Percentiles rank a stretch among this genome's conserved stretches.
phyloP scores from a whole-genome alignment of 1,140 invertebrate genomes.

The Euschistus heros region DNA sequence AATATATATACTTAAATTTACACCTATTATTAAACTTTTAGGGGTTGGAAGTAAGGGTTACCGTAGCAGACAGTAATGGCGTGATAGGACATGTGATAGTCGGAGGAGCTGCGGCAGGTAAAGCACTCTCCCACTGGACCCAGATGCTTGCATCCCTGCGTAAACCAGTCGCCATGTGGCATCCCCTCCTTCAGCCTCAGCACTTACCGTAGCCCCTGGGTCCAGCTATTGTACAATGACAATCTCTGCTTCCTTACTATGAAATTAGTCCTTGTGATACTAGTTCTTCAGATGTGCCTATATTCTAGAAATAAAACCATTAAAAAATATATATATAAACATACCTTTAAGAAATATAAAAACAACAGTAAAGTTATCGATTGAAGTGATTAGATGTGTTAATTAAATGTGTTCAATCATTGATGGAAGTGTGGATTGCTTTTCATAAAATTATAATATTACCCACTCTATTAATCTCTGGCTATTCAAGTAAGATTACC shows the following conservation, averaged over 20 bases:
- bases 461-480: too few relatives aligned
- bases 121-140: slow-evolving; percentile 66
- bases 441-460: too few relatives aligned
- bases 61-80: slow-evolving; percentile 43
- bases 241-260: slow-evolving; percentile 1
- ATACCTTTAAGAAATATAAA: too few relatives aligned
- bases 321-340: not conserved
- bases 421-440: too few relatives aligned
- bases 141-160: slow-evolving; percentile 71
- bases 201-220: slow-evolving; percentile 1
- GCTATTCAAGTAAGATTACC: too few relatives aligned
- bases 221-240: not conserved
- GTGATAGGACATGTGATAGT: slow-evolving; percentile 62
- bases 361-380: too few relatives aligned
- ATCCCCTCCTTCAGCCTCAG: slow-evolving; percentile 41
- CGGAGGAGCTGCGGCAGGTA: slow-evolving; percentile 52
- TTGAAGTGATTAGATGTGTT: too few relatives aligned
- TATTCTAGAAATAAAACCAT: not conserved
- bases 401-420: too few relatives aligned
- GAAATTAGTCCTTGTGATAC: slow-evolving; percentile 7
- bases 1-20: too few relatives aligned
- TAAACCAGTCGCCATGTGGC: slow-evolving; percentile 77
- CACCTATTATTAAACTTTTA: slow-evolving; percentile 41
- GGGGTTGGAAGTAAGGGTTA: slow-evolving; percentile 58
- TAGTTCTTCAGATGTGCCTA: slow-evolving; percentile 9